A percentile compares a stretch with the other conserved stretches of the same genome.
phyloP scores from a whole-genome alignment of 23 tunicate species.

The Ciona savignyi region DNA sequence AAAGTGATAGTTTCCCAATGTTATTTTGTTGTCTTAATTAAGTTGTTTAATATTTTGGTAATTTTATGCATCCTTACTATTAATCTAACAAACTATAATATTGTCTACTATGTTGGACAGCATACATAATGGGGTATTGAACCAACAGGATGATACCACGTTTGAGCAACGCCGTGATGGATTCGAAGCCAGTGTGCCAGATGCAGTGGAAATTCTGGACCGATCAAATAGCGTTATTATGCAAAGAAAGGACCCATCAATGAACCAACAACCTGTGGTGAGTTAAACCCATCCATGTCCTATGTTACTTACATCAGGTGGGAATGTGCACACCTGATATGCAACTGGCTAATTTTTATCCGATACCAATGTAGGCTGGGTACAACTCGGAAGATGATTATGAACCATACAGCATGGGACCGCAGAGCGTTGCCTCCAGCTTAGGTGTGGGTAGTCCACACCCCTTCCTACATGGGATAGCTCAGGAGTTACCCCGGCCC shows the following conservation, averaged over 20 bases:
- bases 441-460: conserved; percentile 9
- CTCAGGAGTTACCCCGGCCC: neutral
- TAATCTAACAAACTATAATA: no score
- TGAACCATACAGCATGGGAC: conserved; percentile 82
- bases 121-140: neutral
- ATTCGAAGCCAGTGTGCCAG: neutral
- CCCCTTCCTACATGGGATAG: neutral
- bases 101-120: no score
- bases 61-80: no score
- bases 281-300: no score
- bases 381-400: conserved; percentile 82
- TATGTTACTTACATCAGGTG: no score
- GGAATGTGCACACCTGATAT: neutral
- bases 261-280: conserved; percentile 44
- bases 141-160: neutral
- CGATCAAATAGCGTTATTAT: conserved; percentile 23
- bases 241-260: conserved; percentile 48
- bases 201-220: conserved; percentile 3
- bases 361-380: no score
- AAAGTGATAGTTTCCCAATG: no score
- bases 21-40: no score
- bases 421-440: conserved; percentile 71
- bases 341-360: conserved; percentile 5
- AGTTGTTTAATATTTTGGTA: no score
- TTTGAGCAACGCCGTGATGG: neutral